A percentile compares a stretch with the other conserved stretches of the same genome.
These are phyloP conservation scores for Leptinotarsa rubiginosa DNA, from an alignment of 2,888 invertebrate genomes.

Conservation along the genomic window DNA sequence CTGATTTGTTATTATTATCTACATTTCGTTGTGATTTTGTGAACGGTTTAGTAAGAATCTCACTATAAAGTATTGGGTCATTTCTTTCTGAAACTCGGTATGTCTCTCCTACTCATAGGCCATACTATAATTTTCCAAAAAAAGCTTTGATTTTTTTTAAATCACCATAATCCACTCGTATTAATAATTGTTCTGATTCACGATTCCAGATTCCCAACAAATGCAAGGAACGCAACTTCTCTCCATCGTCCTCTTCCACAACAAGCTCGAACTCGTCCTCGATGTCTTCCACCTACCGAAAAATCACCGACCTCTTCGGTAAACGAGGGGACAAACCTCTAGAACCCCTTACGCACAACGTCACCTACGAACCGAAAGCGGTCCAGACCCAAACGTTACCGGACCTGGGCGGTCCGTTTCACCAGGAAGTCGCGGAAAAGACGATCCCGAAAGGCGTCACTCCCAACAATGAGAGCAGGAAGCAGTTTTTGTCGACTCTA, in stretches of 20 bases:
- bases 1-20: no score
- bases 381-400: constrained; percentile 58
- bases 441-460: constrained; percentile 61
- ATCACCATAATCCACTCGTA: background rate
- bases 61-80: no score
- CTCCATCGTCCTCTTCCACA: constrained; percentile 70
- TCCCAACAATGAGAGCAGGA: constrained; percentile 72
- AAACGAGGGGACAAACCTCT: constrained; percentile 59
- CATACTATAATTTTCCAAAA: no score
- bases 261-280: constrained; percentile 71
- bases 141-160: background rate
- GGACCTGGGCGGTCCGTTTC: constrained; percentile 69
- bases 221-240: constrained; percentile 53
- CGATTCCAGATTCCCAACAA: constrained; percentile 33
- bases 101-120: no score
- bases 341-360: constrained; percentile 51
- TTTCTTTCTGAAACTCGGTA: no score
- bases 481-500: constrained; percentile 83
- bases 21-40: no score
- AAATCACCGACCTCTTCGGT: constrained; percentile 73
- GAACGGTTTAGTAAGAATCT: no score
- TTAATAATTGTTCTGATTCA: background rate
- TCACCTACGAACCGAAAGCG: constrained; percentile 48
- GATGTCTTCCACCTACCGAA: constrained; percentile 75
- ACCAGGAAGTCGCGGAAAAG: constrained; percentile 60